Base-by-base conservation (phyloP, 1,140 invertebrate species). In the Epicauta chinensis region DNA sequence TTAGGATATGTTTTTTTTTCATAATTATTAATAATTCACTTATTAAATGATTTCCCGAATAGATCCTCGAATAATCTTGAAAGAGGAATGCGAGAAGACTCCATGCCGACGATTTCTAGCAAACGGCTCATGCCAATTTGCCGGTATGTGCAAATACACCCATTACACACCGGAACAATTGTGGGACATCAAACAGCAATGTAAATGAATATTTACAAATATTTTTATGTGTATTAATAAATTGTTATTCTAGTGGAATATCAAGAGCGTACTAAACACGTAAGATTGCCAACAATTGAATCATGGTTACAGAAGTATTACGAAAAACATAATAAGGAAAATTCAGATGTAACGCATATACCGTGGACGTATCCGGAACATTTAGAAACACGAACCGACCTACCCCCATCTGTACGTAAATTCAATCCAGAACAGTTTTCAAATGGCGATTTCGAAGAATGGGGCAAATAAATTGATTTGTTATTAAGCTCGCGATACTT, bases 91-190 rank as follows among this genome's bases (percentile, higher is more conserved):
- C 1, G 42, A 38, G 2, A 84, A 85, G 68, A 77, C 71, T 30
- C 74, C 77, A 7, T 85, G 82, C 59, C 69, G 72, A 41, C 74
- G 73, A 54, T 81, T 77, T 63, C 52, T 72, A 9, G 73, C 61
- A n/a, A 49, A 55, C 39, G 79, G 79, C n/a, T 66, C 75, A 15
- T 85, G 82, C 60, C 63, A 72, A 15, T 85, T 83, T 71, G 80
- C 79, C 10, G 63, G 66, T 9, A 74, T 73, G 43, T 85, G 82
- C 54, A 76, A 75, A 64, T 84, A 76, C 61, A 81, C 80, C 3
- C 82, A 85, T 67, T 83, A 81, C 48, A 76, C 74, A 7, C 71
- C 65, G 32, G 69, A 75, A 35, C 71, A 81, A 68, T 66, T 84
- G 23, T 72, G 74, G 64, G 61, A 73, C 40, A 61, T 84, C 11